Evolutionary conservation across 1,140 invertebrate species (phyloP).

Genomic region (Mamestra configurata): DNA sequence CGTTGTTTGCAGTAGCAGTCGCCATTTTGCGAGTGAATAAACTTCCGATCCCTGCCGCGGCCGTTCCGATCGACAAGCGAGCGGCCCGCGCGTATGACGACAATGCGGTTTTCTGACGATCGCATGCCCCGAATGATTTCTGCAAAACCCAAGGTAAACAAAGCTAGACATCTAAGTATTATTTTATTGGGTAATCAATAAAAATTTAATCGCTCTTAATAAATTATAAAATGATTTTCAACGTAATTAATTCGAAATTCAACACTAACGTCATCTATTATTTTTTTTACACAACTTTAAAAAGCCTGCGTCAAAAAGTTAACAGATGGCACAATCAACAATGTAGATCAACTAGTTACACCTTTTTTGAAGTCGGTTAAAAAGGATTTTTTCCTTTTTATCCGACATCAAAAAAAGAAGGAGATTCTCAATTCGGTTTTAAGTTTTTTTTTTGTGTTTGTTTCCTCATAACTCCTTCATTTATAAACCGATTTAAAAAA

Average conservation of each 20-base stretch:
- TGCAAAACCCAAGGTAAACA: constrained; percentile 41
- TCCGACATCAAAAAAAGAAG: too few species aligned
- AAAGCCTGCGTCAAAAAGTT: background rate
- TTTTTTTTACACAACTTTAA: background rate
- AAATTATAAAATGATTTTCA: background rate
- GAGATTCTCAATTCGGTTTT: too few species aligned
- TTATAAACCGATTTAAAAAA: too few species aligned
- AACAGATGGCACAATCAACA: constrained; percentile 13
- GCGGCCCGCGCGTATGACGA: constrained; percentile 83
- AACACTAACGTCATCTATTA: constrained; percentile 28
- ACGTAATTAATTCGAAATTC: background rate
- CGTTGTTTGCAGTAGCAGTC: constrained; percentile 88
- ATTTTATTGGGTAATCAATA: background rate
- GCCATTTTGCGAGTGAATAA: constrained; percentile 92
- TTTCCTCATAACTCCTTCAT: too few species aligned
- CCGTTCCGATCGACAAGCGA: constrained; percentile 84
- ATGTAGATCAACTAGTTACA: background rate
- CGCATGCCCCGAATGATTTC: constrained; percentile 74
- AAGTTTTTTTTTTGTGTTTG: too few species aligned
- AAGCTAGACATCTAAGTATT: background rate
- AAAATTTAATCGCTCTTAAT: background rate
- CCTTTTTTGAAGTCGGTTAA: too few species aligned
- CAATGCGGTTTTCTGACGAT: constrained; percentile 69
- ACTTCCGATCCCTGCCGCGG: constrained; percentile 85
- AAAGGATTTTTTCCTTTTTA: too few species aligned